These are phyloP conservation scores for Lophotis ruficrista DNA, from an alignment of 2,113 vertebrate genomes.

Conservation along the genomic window DNA sequence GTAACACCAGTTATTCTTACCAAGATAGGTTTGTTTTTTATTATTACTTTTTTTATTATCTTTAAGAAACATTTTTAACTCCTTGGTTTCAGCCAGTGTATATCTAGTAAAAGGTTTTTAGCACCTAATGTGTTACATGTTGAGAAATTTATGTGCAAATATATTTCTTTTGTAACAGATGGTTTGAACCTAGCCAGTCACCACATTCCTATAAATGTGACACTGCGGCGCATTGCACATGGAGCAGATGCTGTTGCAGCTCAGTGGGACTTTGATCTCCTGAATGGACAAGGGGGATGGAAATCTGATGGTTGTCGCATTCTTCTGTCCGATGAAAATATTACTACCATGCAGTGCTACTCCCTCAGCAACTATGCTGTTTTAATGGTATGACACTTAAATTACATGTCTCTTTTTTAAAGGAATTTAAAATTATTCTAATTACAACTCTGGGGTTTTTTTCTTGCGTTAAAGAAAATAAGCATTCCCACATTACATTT, in stretches of 20 bases:
- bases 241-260: constrained; percentile 90
- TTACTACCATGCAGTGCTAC: constrained; percentile 91
- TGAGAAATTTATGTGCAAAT: neutral
- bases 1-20: constrained; percentile 93
- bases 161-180: constrained; percentile 74
- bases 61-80: neutral
- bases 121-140: neutral
- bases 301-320: constrained; percentile 90
- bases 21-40: constrained; percentile 84
- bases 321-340: constrained; percentile 88
- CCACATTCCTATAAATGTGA: constrained; percentile 85
- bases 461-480: neutral
- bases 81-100: neutral
- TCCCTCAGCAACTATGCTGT: constrained; percentile 93
- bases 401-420: neutral
- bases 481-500: neutral
- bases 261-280: constrained; percentile 91
- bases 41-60: neutral
- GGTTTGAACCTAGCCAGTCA: constrained; percentile 75
- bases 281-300: constrained; percentile 92
- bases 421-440: neutral
- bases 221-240: constrained; percentile 85
- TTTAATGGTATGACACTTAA: constrained; percentile 83
- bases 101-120: neutral
- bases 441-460: neutral